phyloP scores from a whole-genome alignment of 1,140 invertebrate genomes.

The Bombus difficillimus region DNA sequence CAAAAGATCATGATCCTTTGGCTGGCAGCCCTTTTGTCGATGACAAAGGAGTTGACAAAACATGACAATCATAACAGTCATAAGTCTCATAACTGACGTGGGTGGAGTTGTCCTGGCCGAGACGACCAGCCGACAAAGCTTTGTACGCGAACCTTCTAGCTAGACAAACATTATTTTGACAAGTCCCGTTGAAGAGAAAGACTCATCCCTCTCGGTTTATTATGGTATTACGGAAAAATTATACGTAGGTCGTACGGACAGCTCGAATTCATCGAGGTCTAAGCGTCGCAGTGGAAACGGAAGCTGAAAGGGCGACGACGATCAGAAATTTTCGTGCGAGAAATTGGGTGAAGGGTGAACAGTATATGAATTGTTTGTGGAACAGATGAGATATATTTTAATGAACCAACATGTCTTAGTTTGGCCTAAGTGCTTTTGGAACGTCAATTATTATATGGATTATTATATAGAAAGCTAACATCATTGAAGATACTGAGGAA shows the following conservation, averaged over 20 bases:
- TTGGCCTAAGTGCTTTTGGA: not conserved
- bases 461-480: not conserved
- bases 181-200: constrained; percentile 50
- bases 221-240: constrained; percentile 60
- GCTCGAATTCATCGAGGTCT: not conserved
- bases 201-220: constrained; percentile 50
- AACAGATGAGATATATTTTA: not conserved
- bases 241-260: not conserved
- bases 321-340: not conserved
- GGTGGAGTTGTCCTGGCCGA: constrained; percentile 62
- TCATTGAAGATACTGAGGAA: not conserved
- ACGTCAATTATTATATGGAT: not conserved
- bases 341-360: not conserved
- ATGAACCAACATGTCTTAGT: not conserved
- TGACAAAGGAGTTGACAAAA: constrained; percentile 72
- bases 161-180: constrained; percentile 77
- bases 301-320: not conserved
- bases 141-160: constrained; percentile 30
- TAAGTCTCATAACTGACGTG: constrained; percentile 72
- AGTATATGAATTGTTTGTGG: not conserved
- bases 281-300: not conserved
- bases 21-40: constrained; percentile 80
- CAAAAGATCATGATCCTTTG: constrained; percentile 76
- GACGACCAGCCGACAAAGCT: constrained; percentile 52
- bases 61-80: constrained; percentile 78